Evolutionary conservation across 2,113 vertebrate species (phyloP).

Genomic region (Microcebus lehilahytsara): DNA sequence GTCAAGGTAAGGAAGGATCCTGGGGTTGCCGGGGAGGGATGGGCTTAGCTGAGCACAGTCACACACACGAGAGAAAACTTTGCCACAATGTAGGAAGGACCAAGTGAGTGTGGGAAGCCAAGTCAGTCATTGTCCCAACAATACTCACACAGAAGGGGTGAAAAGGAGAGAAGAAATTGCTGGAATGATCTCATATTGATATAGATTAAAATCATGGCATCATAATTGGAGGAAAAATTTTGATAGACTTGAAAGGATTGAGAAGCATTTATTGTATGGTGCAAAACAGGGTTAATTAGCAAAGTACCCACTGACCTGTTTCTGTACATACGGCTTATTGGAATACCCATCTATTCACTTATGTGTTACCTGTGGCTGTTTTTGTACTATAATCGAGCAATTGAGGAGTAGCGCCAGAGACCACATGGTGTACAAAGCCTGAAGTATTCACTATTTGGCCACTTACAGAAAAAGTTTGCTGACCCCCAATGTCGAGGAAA

Average conservation of each 20-base stretch:
- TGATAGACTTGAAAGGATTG: not conserved
- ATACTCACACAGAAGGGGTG: not conserved
- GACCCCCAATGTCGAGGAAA: not conserved
- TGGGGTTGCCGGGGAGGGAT: not conserved
- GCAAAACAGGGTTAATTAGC: not conserved
- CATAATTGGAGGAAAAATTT: not conserved
- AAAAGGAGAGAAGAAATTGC: not conserved
- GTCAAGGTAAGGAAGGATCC: not conserved
- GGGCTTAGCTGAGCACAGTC: not conserved
- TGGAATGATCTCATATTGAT: not conserved
- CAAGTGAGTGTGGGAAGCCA: not conserved
- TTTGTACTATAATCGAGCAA: not conserved
- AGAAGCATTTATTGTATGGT: not conserved
- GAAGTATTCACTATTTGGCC: not conserved
- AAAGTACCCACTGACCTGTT: not conserved
- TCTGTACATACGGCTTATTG: not conserved
- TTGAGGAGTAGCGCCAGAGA: not conserved
- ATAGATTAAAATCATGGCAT: not conserved
- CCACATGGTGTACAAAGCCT: not conserved
- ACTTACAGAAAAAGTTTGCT: conserved; percentile 1
- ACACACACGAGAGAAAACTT: not conserved
- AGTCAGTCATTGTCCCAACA: not conserved
- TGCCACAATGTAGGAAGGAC: not conserved
- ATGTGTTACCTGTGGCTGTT: not conserved
- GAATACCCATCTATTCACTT: not conserved